Evolutionary conservation across 2,888 invertebrate species (phyloP).

Genomic region (Coecobrya sp.): DNA sequence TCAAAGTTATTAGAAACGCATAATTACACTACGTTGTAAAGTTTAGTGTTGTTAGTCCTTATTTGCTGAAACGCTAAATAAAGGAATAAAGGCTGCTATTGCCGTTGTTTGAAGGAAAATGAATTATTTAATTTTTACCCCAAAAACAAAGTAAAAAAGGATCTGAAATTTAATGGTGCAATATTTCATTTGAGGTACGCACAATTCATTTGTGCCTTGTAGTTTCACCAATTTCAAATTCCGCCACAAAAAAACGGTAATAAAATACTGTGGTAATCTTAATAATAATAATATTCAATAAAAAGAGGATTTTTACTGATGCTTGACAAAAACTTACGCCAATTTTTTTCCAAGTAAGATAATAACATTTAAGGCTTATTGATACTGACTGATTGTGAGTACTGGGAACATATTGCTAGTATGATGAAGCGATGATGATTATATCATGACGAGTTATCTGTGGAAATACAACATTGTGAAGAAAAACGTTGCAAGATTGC

Average conservation of each 20-base stretch:
- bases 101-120: background rate
- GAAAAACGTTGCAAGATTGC: slow-evolving; percentile 43
- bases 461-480: slow-evolving; percentile 1
- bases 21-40: background rate
- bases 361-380: background rate
- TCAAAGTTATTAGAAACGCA: background rate
- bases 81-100: too few relatives aligned
- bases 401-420: background rate
- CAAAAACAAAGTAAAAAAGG: background rate
- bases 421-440: background rate
- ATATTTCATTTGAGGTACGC: background rate
- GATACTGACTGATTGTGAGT: background rate
- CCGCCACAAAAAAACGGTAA: slow-evolving; percentile 15
- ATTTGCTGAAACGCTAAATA: background rate
- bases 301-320: background rate
- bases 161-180: background rate
- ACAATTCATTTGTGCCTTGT: background rate
- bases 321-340: background rate
- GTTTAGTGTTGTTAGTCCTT: background rate
- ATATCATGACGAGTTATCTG: background rate
- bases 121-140: background rate
- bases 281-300: background rate
- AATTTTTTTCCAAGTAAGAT: background rate
- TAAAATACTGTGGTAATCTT: background rate
- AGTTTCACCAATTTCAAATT: slow-evolving; percentile 12